Conservation (phyloP, 2,113 vertebrate species). For the Melanerpes formicivorus region DNA sequence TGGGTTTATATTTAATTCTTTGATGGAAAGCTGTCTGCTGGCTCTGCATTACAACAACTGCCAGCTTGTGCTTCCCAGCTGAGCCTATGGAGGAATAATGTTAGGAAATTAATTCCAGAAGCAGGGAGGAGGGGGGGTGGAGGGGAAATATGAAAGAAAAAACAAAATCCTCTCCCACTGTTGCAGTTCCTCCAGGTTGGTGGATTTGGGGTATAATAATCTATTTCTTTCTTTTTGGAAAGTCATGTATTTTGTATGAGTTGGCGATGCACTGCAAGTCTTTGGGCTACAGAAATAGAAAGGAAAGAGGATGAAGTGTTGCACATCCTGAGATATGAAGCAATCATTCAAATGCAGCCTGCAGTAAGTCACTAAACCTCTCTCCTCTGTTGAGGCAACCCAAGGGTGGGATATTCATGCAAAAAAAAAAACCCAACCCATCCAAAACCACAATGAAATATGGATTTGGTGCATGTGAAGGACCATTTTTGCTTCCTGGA, state of each 20-base stretch:
- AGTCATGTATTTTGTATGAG: constrained; percentile 80
- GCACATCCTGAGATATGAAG: constrained; percentile 67
- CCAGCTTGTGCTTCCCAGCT: constrained; percentile 58
- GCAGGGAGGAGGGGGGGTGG: no score
- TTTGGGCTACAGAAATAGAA: constrained; percentile 74
- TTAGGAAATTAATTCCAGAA: constrained; percentile 70
- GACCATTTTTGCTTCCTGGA: background rate
- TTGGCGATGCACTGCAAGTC: constrained; percentile 70
- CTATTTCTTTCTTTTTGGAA: background rate
- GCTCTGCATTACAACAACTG: constrained; percentile 52
- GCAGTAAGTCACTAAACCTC: constrained; percentile 68
- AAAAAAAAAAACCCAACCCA: background rate
- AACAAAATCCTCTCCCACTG: constrained; percentile 62
- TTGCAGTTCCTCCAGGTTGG: constrained; percentile 71
- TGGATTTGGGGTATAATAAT: constrained; percentile 68
- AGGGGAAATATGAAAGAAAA: no score
- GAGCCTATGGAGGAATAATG: constrained; percentile 46
- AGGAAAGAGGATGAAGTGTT: constrained; percentile 67
- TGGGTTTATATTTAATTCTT: constrained; percentile 31
- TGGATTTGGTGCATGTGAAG: constrained; percentile 37
- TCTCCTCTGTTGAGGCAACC: constrained; percentile 42
- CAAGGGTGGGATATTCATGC: constrained; percentile 41
- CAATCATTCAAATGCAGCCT: constrained; percentile 68
- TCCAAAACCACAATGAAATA: no score
- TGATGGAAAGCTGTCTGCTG: constrained; percentile 51